Evolutionary conservation across 2,888 invertebrate species (phyloP).

Genomic region (Spicauda simplicius): DNA sequence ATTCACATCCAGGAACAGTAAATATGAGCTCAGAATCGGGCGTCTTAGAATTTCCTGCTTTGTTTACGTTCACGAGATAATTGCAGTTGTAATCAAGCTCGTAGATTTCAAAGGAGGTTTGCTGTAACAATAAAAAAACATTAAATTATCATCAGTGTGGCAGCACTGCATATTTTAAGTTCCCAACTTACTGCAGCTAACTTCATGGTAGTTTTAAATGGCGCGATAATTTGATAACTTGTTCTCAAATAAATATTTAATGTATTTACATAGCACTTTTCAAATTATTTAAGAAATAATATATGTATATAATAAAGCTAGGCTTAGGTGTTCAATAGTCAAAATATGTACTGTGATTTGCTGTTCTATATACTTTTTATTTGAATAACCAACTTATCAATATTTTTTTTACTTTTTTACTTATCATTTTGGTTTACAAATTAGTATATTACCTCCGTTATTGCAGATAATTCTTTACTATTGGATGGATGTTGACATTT

Average conservation of each 20-base stretch:
- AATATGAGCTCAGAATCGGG: conserved; percentile 80
- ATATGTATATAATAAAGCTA: no score
- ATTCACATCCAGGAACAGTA: conserved; percentile 81
- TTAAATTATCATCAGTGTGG: conserved; percentile 19
- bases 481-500: conserved; percentile 67
- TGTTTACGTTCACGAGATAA: conserved; percentile 82
- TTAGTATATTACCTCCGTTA: conserved; percentile 74
- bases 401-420: no score
- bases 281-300: no score
- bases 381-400: no score
- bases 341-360: no score
- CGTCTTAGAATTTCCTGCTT: conserved; percentile 57
- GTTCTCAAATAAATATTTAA: no score
- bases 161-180: neutral
- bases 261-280: no score
- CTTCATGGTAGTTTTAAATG: neutral
- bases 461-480: conserved; percentile 76
- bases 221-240: neutral
- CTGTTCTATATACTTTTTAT: no score
- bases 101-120: conserved; percentile 81
- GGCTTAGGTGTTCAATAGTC: no score
- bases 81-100: conserved; percentile 84
- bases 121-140: conserved; percentile 66
- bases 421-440: neutral
- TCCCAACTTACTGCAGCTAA: neutral